phyloP scores from a whole-genome alignment of 2,797 vertebrate species.

The Macropodus opercularis region DNA sequence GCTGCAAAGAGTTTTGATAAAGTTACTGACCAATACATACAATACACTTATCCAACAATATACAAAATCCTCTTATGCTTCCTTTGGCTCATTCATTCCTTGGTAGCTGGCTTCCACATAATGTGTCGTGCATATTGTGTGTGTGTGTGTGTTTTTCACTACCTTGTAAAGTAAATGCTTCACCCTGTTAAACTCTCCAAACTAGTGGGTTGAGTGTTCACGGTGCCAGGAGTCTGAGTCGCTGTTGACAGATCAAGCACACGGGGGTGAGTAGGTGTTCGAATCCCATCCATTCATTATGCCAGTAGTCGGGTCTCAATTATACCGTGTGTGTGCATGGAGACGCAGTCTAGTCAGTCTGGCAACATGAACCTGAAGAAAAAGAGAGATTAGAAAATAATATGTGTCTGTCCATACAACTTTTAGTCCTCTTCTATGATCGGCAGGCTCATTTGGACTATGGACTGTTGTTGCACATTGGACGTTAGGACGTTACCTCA shows the following conservation, averaged over 20 bases:
- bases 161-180: conserved; percentile 7
- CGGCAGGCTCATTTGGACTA: no score
- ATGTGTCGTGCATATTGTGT: background rate
- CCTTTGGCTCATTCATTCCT: background rate
- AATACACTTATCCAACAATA: no score
- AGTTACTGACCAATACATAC: no score
- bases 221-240: conserved; percentile 7
- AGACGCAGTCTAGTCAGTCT: conserved; percentile 20
- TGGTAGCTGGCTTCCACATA: background rate
- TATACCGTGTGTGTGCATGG: background rate
- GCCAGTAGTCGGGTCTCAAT: background rate
- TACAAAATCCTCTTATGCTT: background rate
- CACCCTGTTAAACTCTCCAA: background rate
- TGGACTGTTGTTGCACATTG: no score
- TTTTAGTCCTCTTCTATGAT: no score
- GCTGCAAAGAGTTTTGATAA: no score
- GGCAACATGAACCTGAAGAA: conserved; percentile 6
- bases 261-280: conserved; percentile 5
- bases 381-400: no score
- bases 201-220: conserved; percentile 4
- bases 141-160: background rate
- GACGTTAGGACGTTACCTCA: no score
- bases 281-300: conserved; percentile 36
- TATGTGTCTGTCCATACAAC: no score
- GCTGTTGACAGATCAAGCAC: conserved; percentile 25